These are phyloP conservation scores for Macrostomum cliftonense DNA, from an alignment of 2,888 invertebrate species.

Conservation along the genomic window DNA sequence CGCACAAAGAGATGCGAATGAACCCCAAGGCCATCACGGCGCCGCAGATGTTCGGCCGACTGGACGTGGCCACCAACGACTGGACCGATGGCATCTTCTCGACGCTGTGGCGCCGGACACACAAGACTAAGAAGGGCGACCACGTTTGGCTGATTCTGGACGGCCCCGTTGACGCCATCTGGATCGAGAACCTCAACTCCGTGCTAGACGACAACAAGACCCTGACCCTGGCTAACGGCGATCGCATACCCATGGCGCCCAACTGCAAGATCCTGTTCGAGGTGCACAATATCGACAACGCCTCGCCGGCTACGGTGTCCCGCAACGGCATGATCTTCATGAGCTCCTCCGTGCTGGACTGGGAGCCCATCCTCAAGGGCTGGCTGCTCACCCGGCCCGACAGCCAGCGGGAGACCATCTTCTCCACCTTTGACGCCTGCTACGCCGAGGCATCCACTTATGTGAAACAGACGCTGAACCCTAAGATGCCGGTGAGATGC, in stretches of 20 bases:
- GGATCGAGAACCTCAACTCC: conserved; percentile 40
- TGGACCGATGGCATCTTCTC: conserved; percentile 98
- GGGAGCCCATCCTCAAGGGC: conserved; percentile 69
- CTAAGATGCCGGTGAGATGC: conserved; percentile 49
- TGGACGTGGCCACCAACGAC: conserved; percentile 90
- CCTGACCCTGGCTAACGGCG: conserved; percentile 38
- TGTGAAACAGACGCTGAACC: conserved; percentile 60
- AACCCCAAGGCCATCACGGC: conserved; percentile 93
- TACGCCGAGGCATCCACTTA: conserved; percentile 57
- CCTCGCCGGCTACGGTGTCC: conserved; percentile 39
- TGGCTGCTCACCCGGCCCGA: conserved; percentile 11
- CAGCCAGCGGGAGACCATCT: conserved; percentile 44
- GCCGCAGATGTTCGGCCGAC: conserved; percentile 85
- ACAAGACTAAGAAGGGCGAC: conserved; percentile 57
- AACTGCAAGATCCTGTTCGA: conserved; percentile 37
- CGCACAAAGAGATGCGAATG: conserved; percentile 87
- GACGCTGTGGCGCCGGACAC: conserved; percentile 79
- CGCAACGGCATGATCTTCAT: conserved; percentile 51
- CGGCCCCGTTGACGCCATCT: conserved; percentile 39
- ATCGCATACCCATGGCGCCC: conserved; percentile 38
- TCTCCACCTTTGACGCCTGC: conserved; percentile 51
- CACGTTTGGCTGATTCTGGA: conserved; percentile 37
- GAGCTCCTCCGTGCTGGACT: conserved; percentile 81
- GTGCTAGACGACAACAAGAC: conserved; percentile 40
- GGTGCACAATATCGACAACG: conserved; percentile 40